Evolutionary conservation across 2,888 invertebrate genomes (phyloP).

Genomic region (Ochropleura leucogaster): DNA sequence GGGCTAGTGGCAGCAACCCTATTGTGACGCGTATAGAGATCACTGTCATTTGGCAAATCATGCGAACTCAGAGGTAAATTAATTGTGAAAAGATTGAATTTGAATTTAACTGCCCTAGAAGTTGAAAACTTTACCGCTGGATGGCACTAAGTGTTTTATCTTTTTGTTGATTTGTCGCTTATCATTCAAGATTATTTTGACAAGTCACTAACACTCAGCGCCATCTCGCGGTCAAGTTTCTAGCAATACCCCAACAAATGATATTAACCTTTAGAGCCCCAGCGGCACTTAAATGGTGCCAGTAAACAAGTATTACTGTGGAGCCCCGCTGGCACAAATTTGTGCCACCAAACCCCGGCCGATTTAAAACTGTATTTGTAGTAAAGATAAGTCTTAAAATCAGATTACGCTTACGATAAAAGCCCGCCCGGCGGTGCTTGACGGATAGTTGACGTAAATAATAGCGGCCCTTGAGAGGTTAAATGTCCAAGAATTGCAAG

Average conservation of each 20-base stretch:
- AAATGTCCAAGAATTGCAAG: background rate
- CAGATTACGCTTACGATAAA: too few species aligned
- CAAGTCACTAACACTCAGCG: background rate
- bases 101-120: background rate
- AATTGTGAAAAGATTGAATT: background rate
- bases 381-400: too few species aligned
- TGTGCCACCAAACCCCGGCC: too few species aligned
- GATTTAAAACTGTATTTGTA: too few species aligned
- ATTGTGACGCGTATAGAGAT: background rate
- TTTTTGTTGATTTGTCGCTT: background rate
- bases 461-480: too few species aligned
- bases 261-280: too few species aligned
- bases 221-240: background rate
- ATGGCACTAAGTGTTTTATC: background rate
- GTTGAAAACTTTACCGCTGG: background rate
- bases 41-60: background rate
- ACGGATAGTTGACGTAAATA: too few species aligned
- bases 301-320: too few species aligned
- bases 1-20: background rate
- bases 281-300: too few species aligned
- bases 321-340: too few species aligned
- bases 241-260: background rate
- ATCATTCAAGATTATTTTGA: background rate
- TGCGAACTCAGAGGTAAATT: background rate
- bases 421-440: too few species aligned